phyloP scores from a whole-genome alignment of 1,140 invertebrate species.

The Meloidogyne hapla region DNA sequence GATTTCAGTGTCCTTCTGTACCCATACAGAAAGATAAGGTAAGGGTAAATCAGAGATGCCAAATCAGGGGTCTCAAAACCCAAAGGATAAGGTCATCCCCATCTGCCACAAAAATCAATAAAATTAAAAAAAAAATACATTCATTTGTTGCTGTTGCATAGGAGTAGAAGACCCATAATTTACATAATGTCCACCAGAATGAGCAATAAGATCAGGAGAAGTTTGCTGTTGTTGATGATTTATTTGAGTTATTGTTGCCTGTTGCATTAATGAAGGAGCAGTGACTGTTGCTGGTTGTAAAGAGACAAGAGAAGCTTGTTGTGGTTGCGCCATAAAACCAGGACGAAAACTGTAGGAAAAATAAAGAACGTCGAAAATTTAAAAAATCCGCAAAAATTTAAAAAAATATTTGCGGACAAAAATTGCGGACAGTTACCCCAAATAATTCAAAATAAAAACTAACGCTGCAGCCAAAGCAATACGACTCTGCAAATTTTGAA shows the following conservation, averaged over 20 bases:
- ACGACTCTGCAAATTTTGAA: conserved; percentile 18
- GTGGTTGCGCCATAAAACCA: conserved; percentile 16
- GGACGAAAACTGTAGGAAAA: conserved; percentile 28
- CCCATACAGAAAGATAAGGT: no score
- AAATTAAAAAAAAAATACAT: neutral
- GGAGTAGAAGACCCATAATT: neutral
- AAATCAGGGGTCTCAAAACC: conserved; percentile 11
- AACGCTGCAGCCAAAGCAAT: conserved; percentile 22
- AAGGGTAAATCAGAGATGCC: no score
- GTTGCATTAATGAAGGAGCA: neutral
- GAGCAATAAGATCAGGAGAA: neutral
- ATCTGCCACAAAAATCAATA: neutral
- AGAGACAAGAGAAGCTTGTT: neutral
- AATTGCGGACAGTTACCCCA: no score
- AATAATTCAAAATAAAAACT: neutral
- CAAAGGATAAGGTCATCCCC: neutral
- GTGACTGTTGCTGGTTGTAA: conserved; percentile 3
- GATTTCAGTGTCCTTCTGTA: no score
- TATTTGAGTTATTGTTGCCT: neutral
- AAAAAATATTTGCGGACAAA: neutral
- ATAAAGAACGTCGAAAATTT: neutral
- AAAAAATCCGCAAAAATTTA: neutral
- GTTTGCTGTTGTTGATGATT: neutral
- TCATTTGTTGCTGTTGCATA: neutral
- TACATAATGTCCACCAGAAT: neutral